phyloP scores from a whole-genome alignment of 2,888 invertebrate species.

The Hirtodrosophila confusa region DNA sequence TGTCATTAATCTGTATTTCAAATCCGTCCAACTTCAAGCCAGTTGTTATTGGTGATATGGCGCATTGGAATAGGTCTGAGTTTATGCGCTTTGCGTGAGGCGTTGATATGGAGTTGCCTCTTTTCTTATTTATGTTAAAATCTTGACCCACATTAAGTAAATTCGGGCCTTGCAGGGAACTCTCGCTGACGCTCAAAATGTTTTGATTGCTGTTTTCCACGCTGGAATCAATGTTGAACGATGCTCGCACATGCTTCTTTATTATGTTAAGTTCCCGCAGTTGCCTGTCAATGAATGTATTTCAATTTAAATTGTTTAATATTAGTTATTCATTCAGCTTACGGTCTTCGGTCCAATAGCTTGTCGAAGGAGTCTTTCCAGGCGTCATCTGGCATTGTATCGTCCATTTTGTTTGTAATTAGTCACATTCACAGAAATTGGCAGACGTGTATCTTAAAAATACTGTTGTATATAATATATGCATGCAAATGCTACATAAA shows the following conservation, averaged over 20 bases:
- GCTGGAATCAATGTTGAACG: constrained; percentile 81
- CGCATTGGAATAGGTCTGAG: constrained; percentile 72
- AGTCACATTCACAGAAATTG: neutral
- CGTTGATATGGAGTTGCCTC: constrained; percentile 66
- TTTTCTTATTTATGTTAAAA: neutral
- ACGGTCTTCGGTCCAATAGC: constrained; percentile 75
- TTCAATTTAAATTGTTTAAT: neutral
- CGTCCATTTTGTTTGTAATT: constrained; percentile 40
- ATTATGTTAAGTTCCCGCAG: constrained; percentile 71
- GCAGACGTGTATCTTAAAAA: constrained; percentile 5
- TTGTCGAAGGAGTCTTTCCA: constrained; percentile 82
- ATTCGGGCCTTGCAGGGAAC: constrained; percentile 5
- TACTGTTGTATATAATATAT: constrained; percentile 2
- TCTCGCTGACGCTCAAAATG: constrained; percentile 16
- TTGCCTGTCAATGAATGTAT: constrained; percentile 44
- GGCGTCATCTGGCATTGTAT: constrained; percentile 71
- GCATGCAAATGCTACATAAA: neutral
- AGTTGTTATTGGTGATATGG: constrained; percentile 75
- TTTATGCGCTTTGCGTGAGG: constrained; percentile 51
- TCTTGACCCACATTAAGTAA: neutral
- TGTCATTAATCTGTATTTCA: neutral
- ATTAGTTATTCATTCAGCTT: constrained; percentile 24
- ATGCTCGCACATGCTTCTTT: constrained; percentile 70
- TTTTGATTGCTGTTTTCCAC: constrained; percentile 70
- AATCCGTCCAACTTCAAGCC: constrained; percentile 52